These are phyloP conservation scores for Xestia ashworthii DNA, from an alignment of 2,888 invertebrate species.

Conservation along the genomic window DNA sequence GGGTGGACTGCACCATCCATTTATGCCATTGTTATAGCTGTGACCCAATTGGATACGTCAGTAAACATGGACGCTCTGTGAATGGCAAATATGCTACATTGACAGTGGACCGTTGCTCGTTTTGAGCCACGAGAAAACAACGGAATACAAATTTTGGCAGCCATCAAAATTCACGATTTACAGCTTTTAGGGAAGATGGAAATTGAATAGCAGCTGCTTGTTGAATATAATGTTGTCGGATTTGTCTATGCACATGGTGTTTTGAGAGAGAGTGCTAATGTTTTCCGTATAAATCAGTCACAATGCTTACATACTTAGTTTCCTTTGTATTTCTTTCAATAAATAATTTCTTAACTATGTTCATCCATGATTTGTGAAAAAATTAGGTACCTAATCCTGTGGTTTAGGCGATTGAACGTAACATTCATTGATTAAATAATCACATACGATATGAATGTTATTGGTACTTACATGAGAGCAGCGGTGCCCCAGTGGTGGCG, in stretches of 20 bases:
- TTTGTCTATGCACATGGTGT: conserved; percentile 18
- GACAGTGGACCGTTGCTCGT: conserved; percentile 37
- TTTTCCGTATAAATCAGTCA: not conserved
- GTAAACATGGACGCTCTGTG: conserved; percentile 64
- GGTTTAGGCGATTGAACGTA: too few species aligned
- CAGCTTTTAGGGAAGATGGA: conserved; percentile 1
- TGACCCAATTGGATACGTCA: conserved; percentile 66
- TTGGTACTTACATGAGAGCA: too few species aligned
- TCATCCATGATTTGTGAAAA: too few species aligned
- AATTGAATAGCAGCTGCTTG: not conserved
- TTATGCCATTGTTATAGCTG: conserved; percentile 64
- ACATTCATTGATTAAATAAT: too few species aligned
- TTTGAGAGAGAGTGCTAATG: conserved; percentile 1
- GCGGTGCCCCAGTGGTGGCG: too few species aligned
- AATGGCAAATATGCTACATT: conserved; percentile 63
- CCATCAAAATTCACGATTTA: conserved; percentile 30
- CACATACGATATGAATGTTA: too few species aligned
- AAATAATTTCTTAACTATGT: too few species aligned
- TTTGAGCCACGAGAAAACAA: conserved; percentile 27
- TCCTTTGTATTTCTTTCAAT: not conserved
- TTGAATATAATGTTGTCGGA: conserved; percentile 1
- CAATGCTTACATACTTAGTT: not conserved
- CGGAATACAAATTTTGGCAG: conserved; percentile 39
- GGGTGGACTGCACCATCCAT: conserved; percentile 48
- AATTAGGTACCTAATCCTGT: too few species aligned